phyloP scores from a whole-genome alignment of 2,888 invertebrate genomes.

The Norana najaformis region DNA sequence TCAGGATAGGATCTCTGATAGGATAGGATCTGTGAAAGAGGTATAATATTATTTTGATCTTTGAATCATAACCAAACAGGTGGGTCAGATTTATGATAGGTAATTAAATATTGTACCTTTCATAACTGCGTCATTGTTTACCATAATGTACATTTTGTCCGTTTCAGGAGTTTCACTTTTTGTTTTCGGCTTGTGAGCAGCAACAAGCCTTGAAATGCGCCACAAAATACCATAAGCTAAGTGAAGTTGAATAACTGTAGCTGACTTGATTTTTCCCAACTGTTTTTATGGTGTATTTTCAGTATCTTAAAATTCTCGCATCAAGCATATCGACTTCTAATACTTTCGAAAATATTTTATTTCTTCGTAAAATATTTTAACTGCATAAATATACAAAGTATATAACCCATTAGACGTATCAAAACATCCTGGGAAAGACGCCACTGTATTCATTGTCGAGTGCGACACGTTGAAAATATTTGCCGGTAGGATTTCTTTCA shows the following conservation, averaged over 20 bases:
- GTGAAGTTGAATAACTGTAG: not conserved
- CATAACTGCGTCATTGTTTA: too few species aligned
- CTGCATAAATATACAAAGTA: not conserved
- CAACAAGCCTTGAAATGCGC: not conserved
- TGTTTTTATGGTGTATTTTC: not conserved
- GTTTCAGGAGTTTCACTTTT: not conserved
- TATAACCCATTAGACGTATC: not conserved
- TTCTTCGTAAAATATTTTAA: not conserved
- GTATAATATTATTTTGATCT: too few species aligned
- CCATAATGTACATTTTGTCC: not conserved
- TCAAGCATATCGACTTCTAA: not conserved
- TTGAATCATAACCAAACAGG: too few species aligned
- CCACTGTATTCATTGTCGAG: not conserved
- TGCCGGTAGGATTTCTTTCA: not conserved
- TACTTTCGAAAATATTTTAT: not conserved
- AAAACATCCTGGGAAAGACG: not conserved
- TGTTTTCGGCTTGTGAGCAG: not conserved
- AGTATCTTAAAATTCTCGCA: not conserved
- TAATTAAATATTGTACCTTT: too few species aligned
- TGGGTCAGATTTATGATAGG: too few species aligned
- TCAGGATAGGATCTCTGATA: too few species aligned
- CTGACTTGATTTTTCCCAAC: constrained; percentile 10
- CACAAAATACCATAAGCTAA: not conserved
- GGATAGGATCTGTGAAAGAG: too few species aligned
- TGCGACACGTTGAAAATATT: constrained; percentile 13